Evolutionary conservation across 2,113 vertebrate genomes (phyloP).

Genomic region (Tupaia tana): DNA sequence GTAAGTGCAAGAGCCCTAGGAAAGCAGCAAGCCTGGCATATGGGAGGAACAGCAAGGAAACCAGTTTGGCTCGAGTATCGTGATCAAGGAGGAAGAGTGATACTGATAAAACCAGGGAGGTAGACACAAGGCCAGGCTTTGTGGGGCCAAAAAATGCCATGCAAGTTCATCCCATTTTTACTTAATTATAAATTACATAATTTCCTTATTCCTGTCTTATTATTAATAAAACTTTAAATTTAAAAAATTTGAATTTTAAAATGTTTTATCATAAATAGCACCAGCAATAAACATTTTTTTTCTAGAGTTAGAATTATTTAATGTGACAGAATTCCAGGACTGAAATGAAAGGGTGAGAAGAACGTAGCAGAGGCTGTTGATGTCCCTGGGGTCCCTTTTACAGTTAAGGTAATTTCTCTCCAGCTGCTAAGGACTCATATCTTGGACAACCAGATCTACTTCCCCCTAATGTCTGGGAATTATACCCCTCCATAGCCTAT

Average conservation of each 20-base stretch:
- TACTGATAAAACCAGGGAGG: neutral
- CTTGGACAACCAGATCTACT: neutral
- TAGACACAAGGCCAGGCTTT: neutral
- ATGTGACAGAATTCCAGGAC: neutral
- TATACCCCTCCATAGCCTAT: neutral
- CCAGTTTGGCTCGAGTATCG: neutral
- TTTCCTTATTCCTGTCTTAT: neutral
- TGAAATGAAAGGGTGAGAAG: neutral
- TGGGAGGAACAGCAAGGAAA: neutral
- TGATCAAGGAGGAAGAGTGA: neutral
- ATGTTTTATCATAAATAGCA: neutral
- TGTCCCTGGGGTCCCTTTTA: neutral
- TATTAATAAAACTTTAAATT: neutral
- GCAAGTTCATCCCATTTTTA: neutral
- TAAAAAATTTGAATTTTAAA: neutral
- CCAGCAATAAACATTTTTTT: neutral
- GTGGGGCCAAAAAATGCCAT: neutral
- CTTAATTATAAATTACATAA: neutral
- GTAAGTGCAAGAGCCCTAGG: neutral
- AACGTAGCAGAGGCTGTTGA: neutral
- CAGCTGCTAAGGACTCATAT: neutral
- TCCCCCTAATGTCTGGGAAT: neutral
- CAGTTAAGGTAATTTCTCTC: neutral
- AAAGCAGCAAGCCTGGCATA: neutral
- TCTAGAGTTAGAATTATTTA: conserved; percentile 2